Evolutionary conservation across 2,888 invertebrate species (phyloP), one percentile per base, ranked within the genome.

Genomic region (Thera obeliscata): DNA sequence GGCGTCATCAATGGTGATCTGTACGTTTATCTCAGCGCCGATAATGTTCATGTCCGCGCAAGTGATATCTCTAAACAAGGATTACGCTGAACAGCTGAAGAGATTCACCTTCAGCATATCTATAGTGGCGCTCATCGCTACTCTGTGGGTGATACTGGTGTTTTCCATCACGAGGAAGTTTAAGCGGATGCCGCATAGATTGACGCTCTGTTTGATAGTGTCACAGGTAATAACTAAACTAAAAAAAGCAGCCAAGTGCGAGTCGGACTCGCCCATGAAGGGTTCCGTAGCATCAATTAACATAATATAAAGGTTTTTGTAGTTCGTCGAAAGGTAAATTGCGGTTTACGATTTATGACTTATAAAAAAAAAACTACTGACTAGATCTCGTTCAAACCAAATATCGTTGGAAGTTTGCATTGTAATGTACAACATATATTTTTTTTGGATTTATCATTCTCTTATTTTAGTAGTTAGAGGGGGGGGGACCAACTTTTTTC

Each of bases 21-120:
- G 98, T 78, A 99, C 99, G 0, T 98, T 99, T 82, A 93, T 99
- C 35, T 98, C 98, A 11, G 99, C 98, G 0, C 99, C 99, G 0
- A 94, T 99, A 77, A 98, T 99, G 97, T 98, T 98, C 85, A 95
- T 98, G 68, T 98, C 99, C 0, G 98, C 98, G 1, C 97, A 98
- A 94, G 96, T 99, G 95, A 97, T 98, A 76, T 96, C 97, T 0
- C 88, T 97, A 57, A 96, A 96, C 59, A 96, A 96, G 75, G 96
- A 97, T 80, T 98, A 97, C 82, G 95, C 96, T 0, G 95, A 95
- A 38, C 96, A 98, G 76, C 87, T 98, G 63, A 96, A 96, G 83
- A 91, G 94, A 48, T 98, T 98, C 79, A 96, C 97, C 0, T 96
- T 98, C 76, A 97, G 98, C 80, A 94, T 98, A 57, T 97, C 98